Evolutionary conservation across 2,113 vertebrate genomes (phyloP), one percentile per base, ranked within the genome.

Genomic region (Andinoacara biseriatus): DNA sequence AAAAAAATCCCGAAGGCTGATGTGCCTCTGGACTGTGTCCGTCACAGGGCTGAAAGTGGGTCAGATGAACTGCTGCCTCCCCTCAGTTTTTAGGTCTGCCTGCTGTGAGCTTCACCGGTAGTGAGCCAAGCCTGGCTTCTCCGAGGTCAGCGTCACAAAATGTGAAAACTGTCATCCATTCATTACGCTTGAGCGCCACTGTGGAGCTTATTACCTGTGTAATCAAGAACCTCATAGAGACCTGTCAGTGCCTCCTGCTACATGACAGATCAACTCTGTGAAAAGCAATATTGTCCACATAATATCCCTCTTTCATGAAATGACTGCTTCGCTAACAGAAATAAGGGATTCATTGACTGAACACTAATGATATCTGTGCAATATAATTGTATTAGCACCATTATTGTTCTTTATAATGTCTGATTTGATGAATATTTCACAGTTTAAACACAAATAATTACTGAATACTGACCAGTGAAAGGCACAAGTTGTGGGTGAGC

Each of bases 131-230:
- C 15, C 26, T 13, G 0, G 58, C 65, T 76, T 65, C 60, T 83
- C 78, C 18, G 65, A 79, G 83, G 90, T 87, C 82, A 80, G 60
- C 61, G 61, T 78, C 86, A 78, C 52, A 83, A 63, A 84, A 74
- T 10, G 62, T 86, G 74, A 88, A 86, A 89, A 75, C 87, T 90
- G 85, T 86, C 90, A 84, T 86, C 86, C 72, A 83, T 92, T 90
- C 88, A 86, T 92, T 82, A 88, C 58, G 35, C 78, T 82, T 76
- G 10, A 82, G 83, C 80, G 43, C 77, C 78, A 60, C 59, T 20
- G 82, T 81, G 85, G 26, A 85, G 81, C 85, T 87, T 90, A 91
- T 92, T 89, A 88, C 87, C 82, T 56, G 20, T 58, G 80, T 80
- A 87, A 93, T 92, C 84, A 86, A 58, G 85, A 85, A 63, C 15